Conservation (phyloP, 2,888 invertebrate genomes). For the Mactromeris polynyma region DNA sequence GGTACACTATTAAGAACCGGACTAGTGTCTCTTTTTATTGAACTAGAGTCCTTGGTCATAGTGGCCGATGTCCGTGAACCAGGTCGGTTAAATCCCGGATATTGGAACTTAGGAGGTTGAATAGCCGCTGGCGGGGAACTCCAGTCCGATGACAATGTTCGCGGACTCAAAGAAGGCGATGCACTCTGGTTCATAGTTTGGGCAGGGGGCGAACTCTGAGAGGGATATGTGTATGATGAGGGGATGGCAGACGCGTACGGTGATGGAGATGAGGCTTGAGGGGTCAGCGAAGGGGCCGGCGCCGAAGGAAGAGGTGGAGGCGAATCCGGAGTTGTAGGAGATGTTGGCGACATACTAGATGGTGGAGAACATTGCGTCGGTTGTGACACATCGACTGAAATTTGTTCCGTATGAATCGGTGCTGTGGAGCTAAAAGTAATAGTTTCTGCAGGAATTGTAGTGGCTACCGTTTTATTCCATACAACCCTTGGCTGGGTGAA, state of each 20-base stretch:
- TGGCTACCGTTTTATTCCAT: conserved; percentile 78
- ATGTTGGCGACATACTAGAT: conserved; percentile 48
- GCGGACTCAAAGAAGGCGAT: conserved; percentile 78
- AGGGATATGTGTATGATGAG: conserved; percentile 72
- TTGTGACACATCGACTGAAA: conserved; percentile 56
- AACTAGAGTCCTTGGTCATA: conserved; percentile 38
- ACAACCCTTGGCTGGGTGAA: conserved; percentile 81
- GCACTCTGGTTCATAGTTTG: conserved; percentile 56
- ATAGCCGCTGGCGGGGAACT: conserved; percentile 79
- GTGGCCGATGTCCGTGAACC: conserved; percentile 68
- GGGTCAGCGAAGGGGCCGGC: conserved; percentile 50
- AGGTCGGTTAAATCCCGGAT: conserved; percentile 81
- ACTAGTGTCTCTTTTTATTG: conserved; percentile 56
- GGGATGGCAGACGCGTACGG: conserved; percentile 75
- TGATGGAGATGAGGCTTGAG: conserved; percentile 54
- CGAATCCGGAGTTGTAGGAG: conserved; percentile 53
- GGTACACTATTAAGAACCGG: conserved; percentile 30
- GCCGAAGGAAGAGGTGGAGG: conserved; percentile 56
- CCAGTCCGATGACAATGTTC: conserved; percentile 82
- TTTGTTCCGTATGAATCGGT: conserved; percentile 45
- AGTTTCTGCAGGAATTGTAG: conserved; percentile 71
- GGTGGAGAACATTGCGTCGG: conserved; percentile 39
- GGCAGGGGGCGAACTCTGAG: conserved; percentile 61
- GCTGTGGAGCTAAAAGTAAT: conserved; percentile 70
- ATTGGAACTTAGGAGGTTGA: conserved; percentile 84